Base-by-base conservation (phyloP, 2,888 invertebrate genomes). In the Panopea generosa region DNA sequence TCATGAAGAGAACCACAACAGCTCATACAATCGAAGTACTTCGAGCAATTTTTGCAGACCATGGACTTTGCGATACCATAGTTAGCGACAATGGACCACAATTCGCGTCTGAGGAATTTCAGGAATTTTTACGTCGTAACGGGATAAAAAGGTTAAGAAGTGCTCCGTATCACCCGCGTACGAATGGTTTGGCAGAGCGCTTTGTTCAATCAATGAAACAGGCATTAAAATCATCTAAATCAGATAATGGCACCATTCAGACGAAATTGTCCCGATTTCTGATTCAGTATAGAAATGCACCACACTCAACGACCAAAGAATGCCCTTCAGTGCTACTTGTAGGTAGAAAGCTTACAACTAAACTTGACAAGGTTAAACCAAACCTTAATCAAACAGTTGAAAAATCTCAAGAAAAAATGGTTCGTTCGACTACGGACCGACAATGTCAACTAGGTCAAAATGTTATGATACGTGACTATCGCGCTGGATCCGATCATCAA, bases 1-100 rank as follows among this genome's bases (percentile, higher is more conserved):
- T 52, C 11, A 79, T 84, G 63, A 62, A 33, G n/a, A 29, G 20
- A 20, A 45, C 47, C 33, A 33, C 33, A 11, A 33, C 33, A 0
- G 55, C n/a, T 50, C 0, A 45, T 2, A 86, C 85, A 1, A 81
- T 87, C 18, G 60, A 63, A 7, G 55, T 76, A n/a, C n/a, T n/a
- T n/a, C n/a, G n/a, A n/a, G n/a, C n/a, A n/a, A n/a, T 76, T n/a
- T 85, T 90, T 60, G 72, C 86, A 0, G 47, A 63, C 9, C 76
- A 68, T 57, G 90, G 91, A 1, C 33, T 88, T 33, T 89, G 88
- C n/a, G 62, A 76, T 40, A 80, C 71, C 18, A 14, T 91, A 0
- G 89, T 91, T 9, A 81, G 85, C 22, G 90, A 92, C 66, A 91
- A 91, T 52, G 90, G 90, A 3, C 74, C 87, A 0, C 84, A 85